These are phyloP conservation scores for Mormyrops attenuatus DNA, from an alignment of 2,797 vertebrate species.

Conservation along the genomic window DNA sequence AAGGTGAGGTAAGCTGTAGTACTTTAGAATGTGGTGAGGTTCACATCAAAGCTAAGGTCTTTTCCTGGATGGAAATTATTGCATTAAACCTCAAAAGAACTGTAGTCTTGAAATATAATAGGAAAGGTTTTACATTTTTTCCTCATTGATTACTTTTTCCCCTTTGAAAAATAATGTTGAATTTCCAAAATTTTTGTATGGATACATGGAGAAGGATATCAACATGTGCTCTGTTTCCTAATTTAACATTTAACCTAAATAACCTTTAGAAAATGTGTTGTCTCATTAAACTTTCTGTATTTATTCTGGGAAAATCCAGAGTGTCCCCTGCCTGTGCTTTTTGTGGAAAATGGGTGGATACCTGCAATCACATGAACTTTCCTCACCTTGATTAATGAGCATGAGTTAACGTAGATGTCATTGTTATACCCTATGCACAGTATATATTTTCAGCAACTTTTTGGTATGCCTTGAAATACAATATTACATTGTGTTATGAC, in stretches of 20 bases:
- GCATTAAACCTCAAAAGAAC: background rate
- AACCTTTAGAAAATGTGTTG: background rate
- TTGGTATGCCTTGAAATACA: background rate
- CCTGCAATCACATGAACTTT: background rate
- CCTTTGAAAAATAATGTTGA: background rate
- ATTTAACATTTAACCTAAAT: background rate
- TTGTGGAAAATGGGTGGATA: background rate
- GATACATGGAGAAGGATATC: background rate
- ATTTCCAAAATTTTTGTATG: background rate
- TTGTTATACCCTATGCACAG: background rate
- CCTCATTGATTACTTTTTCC: background rate
- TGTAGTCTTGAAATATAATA: conserved; percentile 1
- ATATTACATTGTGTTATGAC: background rate
- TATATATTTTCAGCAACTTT: background rate
- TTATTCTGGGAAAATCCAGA: background rate
- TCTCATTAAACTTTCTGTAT: background rate
- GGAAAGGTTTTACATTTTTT: background rate
- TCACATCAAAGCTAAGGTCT: background rate
- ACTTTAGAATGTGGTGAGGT: background rate
- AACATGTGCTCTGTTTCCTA: background rate
- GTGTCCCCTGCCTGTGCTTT: background rate
- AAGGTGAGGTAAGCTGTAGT: conserved; percentile 3
- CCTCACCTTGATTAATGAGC: background rate
- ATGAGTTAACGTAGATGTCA: background rate
- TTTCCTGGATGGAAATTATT: conserved; percentile 3